These are phyloP conservation scores for Xestobium rufovillosum DNA, from an alignment of 2,888 invertebrate genomes.

Conservation along the genomic window DNA sequence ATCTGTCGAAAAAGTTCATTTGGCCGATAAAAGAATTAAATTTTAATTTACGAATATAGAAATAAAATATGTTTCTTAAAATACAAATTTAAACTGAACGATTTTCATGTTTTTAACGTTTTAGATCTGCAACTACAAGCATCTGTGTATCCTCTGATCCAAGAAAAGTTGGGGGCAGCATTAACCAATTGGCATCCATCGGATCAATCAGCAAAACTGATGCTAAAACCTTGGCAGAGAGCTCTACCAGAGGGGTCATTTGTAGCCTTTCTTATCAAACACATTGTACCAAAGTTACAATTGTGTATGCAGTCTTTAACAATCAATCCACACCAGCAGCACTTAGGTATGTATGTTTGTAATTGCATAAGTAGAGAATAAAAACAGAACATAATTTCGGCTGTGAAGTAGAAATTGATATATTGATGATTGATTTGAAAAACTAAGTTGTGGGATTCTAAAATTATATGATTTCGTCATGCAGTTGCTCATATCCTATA, in stretches of 20 bases:
- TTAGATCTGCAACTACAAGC: constrained; percentile 35
- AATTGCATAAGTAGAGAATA: constrained; percentile 2
- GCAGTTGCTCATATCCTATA: too few species aligned
- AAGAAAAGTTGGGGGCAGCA: constrained; percentile 84
- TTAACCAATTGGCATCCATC: constrained; percentile 93
- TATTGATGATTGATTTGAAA: too few species aligned
- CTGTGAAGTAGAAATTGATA: constrained; percentile 10
- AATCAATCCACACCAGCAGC: constrained; percentile 68
- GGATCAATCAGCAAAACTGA: constrained; percentile 84
- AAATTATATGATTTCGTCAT: too few species aligned
- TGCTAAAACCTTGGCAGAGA: constrained; percentile 83
- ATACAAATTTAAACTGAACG: too few species aligned
- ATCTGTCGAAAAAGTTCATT: too few species aligned
- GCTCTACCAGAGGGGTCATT: constrained; percentile 58
- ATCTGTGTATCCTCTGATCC: constrained; percentile 78
- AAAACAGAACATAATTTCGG: neutral
- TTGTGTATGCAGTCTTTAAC: constrained; percentile 55
- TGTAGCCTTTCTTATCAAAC: constrained; percentile 73
- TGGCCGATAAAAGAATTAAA: too few species aligned
- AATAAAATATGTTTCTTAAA: too few species aligned
- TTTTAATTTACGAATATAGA: too few species aligned
- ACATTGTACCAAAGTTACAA: constrained; percentile 85
- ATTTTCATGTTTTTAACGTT: constrained; percentile 19
- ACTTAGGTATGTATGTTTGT: constrained; percentile 46
- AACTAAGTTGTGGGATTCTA: too few species aligned